Conservation (phyloP, 2,797 vertebrate genomes). For the Ceryle rudis region DNA sequence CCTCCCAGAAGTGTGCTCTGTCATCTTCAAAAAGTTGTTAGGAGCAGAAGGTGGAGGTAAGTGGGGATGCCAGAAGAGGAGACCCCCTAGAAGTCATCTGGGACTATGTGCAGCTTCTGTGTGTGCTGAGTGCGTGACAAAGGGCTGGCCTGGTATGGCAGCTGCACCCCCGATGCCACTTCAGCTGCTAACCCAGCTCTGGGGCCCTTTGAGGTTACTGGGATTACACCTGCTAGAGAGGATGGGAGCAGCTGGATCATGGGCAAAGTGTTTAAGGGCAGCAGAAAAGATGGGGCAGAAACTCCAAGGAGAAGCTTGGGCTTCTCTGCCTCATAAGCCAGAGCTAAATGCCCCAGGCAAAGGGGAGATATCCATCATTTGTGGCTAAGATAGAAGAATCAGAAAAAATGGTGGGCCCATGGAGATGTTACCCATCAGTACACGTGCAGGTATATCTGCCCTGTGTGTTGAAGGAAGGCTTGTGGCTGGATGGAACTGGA, state of each 20-base stretch:
- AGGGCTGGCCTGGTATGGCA: neutral
- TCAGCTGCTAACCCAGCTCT: neutral
- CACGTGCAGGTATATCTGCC: neutral
- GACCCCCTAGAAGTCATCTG: neutral
- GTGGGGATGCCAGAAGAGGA: neutral
- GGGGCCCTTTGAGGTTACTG: neutral
- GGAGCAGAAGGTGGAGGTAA: neutral
- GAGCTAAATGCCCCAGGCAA: neutral
- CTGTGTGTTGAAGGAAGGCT: neutral
- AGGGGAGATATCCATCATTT: neutral
- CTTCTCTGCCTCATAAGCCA: neutral
- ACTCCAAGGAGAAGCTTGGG: accelerated
- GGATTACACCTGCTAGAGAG: neutral
- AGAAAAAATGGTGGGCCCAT: neutral
- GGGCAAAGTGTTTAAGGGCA: neutral
- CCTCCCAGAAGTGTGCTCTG: accelerated
- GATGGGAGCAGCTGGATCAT: neutral
- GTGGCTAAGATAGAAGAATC: neutral
- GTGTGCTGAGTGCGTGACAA: neutral
- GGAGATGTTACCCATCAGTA: neutral
- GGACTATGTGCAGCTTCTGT: neutral
- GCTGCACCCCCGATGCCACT: neutral
- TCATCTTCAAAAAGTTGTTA: neutral
- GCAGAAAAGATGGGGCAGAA: neutral
- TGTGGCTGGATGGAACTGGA: neutral